Conservation (phyloP, 2,113 vertebrate species). For the Sminthopsis crassicaudata region DNA sequence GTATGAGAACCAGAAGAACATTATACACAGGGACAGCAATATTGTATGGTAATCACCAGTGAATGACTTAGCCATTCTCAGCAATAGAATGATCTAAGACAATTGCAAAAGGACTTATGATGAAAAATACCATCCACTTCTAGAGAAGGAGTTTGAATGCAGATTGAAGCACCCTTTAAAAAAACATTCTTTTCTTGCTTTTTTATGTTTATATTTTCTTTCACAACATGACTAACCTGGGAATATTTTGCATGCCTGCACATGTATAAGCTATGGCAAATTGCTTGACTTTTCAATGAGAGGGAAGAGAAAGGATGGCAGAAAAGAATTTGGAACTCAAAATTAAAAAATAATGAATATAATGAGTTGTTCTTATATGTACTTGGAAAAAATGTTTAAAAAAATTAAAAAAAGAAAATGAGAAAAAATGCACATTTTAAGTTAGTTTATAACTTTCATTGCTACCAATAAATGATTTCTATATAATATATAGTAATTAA, state of each 20-base stretch:
- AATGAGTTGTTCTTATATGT: background rate
- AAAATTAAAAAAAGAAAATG: background rate
- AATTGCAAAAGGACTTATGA: background rate
- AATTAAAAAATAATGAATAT: background rate
- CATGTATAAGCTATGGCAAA: background rate
- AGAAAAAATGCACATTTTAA: background rate
- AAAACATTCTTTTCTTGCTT: background rate
- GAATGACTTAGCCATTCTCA: background rate
- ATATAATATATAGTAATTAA: background rate
- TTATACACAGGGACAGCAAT: background rate
- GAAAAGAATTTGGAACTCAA: background rate
- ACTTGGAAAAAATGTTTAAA: background rate
- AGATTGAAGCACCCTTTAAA: background rate
- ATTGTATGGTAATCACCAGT: background rate
- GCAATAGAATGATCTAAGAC: background rate
- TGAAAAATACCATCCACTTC: background rate
- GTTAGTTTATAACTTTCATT: background rate
- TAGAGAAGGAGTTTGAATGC: background rate
- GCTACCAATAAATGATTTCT: background rate
- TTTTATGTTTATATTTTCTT: background rate
- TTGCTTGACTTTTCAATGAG: background rate
- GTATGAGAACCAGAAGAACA: background rate
- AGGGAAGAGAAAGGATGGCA: background rate
- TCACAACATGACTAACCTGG: background rate
- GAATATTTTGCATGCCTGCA: background rate